Conservation (phyloP, 2,797 vertebrate species). For the Xenopus petersii region DNA sequence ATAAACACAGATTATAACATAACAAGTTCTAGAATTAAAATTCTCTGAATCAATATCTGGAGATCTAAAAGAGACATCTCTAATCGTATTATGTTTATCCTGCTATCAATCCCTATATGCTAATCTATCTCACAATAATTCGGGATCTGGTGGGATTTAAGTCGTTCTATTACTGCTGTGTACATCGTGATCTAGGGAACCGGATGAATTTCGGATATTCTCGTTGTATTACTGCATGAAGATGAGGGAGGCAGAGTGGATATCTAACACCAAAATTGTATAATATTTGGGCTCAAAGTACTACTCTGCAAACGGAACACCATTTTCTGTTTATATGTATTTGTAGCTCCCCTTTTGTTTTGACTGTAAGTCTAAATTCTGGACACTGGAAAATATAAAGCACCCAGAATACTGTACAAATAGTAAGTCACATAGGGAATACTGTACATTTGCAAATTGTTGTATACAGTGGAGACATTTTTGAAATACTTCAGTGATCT, state of each 20-base stretch:
- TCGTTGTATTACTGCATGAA: slow-evolving; percentile 29
- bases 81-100: slow-evolving; percentile 78
- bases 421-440: no score
- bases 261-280: no score
- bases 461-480: no score
- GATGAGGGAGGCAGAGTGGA: no score
- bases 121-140: slow-evolving; percentile 81
- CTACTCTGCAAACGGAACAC: no score
- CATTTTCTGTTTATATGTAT: background rate
- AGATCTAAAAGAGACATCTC: slow-evolving; percentile 74
- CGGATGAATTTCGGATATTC: slow-evolving; percentile 17
- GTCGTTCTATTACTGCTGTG: slow-evolving; percentile 16
- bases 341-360: background rate
- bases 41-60: slow-evolving; percentile 84
- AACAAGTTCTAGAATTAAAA: slow-evolving; percentile 78
- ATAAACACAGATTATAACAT: slow-evolving; percentile 80
- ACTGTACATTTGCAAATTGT: no score
- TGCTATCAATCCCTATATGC: slow-evolving; percentile 77
- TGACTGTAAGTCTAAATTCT: no score
- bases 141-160: slow-evolving; percentile 59
- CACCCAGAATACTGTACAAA: no score
- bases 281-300: no score
- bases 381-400: no score
- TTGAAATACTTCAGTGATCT: no score
- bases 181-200: slow-evolving; percentile 9